These are phyloP conservation scores for Spinus olivaceus DNA, from an alignment of 2,797 vertebrate species.

Conservation along the genomic window DNA sequence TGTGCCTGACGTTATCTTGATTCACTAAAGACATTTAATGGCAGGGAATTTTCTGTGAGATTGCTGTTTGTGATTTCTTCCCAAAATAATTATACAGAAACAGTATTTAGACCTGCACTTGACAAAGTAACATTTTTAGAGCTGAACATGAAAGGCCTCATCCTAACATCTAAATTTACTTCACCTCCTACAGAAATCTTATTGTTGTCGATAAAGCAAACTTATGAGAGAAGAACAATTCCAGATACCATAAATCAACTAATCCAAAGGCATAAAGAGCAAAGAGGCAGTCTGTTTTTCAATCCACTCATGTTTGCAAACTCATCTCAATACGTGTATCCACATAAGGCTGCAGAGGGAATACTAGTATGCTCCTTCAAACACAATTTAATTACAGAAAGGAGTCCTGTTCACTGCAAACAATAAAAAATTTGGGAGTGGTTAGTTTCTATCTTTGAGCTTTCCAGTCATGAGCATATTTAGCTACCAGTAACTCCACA, in stretches of 20 bases:
- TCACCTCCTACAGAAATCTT: neutral
- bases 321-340: neutral
- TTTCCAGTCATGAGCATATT: neutral
- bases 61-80: neutral
- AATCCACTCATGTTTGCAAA: neutral
- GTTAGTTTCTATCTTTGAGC: neutral
- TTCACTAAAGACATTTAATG: neutral
- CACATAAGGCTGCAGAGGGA: neutral
- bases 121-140: neutral
- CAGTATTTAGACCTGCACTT: neutral
- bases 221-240: neutral
- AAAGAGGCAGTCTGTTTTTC: neutral
- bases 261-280: neutral
- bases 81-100: neutral
- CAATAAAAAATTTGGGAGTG: neutral
- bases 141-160: neutral
- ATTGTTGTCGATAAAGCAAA: accelerated
- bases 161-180: neutral
- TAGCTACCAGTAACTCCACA: neutral
- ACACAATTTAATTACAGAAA: neutral
- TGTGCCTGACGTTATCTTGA: neutral
- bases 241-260: neutral
- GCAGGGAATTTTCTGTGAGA: neutral
- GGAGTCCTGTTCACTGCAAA: neutral
- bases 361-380: neutral